Evolutionary conservation across 2,113 vertebrate genomes (phyloP).

Genomic region (Electrona antarctica): DNA sequence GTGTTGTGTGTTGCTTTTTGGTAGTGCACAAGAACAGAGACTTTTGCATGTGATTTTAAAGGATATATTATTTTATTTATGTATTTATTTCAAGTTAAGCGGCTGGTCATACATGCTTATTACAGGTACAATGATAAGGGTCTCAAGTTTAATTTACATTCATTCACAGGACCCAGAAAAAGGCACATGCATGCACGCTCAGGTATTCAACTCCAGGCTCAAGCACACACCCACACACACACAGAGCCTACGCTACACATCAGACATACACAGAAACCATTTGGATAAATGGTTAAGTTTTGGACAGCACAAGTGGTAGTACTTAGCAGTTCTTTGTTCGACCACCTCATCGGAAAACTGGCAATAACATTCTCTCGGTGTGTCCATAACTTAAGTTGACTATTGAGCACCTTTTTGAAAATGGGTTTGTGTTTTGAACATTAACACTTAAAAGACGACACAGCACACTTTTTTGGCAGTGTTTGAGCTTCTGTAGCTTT

Average conservation of each 20-base stretch:
- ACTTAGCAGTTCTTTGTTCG: constrained; percentile 17
- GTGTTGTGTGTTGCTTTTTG: background rate
- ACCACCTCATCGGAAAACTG: constrained; percentile 27
- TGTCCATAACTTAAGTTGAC: constrained; percentile 46
- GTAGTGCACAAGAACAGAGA: background rate
- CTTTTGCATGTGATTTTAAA: background rate
- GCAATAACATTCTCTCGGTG: constrained; percentile 23
- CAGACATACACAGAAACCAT: constrained; percentile 24
- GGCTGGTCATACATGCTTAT: constrained; percentile 70
- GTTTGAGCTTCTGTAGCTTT: constrained; percentile 26
- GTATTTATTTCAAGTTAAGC: constrained; percentile 74
- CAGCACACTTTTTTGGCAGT: constrained; percentile 50
- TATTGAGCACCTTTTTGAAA: constrained; percentile 75
- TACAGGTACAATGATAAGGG: constrained; percentile 63
- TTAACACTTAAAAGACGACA: constrained; percentile 37
- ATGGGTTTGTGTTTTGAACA: constrained; percentile 33
- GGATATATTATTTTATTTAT: constrained; percentile 33
- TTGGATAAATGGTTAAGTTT: constrained; percentile 26
- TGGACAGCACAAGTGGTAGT: constrained; percentile 30
- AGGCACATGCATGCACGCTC: background rate
- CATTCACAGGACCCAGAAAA: constrained; percentile 57
- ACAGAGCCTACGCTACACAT: constrained; percentile 22
- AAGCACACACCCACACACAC: constrained; percentile 18
- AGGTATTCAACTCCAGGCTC: constrained; percentile 29
- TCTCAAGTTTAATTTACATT: constrained; percentile 66